Evolutionary conservation across 2,113 vertebrate genomes (phyloP).

Genomic region (Phainopepla nitens): DNA sequence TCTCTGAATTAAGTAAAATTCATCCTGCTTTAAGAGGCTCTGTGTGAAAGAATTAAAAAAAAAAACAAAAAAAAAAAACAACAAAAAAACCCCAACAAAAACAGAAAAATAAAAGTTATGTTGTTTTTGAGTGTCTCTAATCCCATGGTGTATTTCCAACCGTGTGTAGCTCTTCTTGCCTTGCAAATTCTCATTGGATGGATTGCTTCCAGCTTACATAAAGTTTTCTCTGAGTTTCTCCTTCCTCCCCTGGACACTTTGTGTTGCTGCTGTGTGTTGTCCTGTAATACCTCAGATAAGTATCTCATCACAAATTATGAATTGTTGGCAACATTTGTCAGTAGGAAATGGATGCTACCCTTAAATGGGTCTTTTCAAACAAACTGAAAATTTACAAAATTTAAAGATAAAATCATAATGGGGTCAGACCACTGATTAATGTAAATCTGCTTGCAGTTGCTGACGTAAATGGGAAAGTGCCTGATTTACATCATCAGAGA

Average conservation of each 20-base stretch:
- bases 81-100: too few relatives aligned
- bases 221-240: background rate
- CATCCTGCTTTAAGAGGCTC: background rate
- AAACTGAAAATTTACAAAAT: background rate
- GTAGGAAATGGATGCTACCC: background rate
- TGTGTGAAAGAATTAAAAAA: background rate
- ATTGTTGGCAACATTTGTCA: background rate
- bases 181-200: background rate
- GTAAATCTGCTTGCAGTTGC: background rate
- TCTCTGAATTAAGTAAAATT: background rate
- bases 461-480: background rate
- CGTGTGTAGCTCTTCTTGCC: background rate
- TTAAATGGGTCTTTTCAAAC: background rate
- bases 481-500: background rate
- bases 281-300: background rate
- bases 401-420: slow-evolving; percentile 35
- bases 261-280: background rate
- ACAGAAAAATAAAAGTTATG: background rate
- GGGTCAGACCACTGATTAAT: background rate
- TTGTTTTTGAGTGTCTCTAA: background rate
- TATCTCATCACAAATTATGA: background rate
- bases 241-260: background rate
- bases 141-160: background rate
- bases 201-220: background rate
- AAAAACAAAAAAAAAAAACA: too few relatives aligned